A percentile compares a stretch with the other conserved stretches of the same genome.
These are phyloP conservation scores for Porphyrio hochstetteri DNA, from an alignment of 2,113 vertebrate species.

Conservation along the genomic window DNA sequence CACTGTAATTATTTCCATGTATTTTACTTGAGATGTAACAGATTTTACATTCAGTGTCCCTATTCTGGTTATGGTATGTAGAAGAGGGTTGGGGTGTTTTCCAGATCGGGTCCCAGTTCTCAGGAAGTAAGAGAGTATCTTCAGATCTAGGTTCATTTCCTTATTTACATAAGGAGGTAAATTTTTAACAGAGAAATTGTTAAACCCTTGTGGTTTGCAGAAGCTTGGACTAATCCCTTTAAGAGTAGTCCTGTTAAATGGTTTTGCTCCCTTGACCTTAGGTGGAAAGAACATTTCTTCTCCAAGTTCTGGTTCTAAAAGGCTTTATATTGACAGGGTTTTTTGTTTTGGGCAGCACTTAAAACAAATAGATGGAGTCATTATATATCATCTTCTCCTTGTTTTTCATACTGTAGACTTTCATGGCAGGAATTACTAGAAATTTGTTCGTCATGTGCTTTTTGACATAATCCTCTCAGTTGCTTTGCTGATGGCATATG, in stretches of 20 bases:
- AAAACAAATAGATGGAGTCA: constrained; percentile 59
- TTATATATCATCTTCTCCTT: constrained; percentile 74
- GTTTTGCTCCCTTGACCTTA: not conserved
- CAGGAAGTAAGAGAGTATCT: not conserved
- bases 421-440: constrained; percentile 68
- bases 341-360: constrained; percentile 62
- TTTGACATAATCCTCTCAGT: not conserved
- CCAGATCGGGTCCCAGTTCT: not conserved
- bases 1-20: not conserved
- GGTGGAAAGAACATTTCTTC: not conserved
- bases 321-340: constrained; percentile 31
- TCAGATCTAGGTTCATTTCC: not conserved
- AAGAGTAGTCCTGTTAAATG: not conserved
- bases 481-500: not conserved
- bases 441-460: constrained; percentile 73
- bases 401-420: constrained; percentile 58
- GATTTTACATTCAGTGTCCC: not conserved
- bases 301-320: constrained; percentile 45
- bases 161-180: not conserved
- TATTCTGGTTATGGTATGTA: not conserved
- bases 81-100: not conserved
- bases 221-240: not conserved
- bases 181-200: not conserved
- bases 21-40: not conserved
- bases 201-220: not conserved